Conservation (phyloP, 2,888 invertebrate species). For the Tinea pellionella region DNA sequence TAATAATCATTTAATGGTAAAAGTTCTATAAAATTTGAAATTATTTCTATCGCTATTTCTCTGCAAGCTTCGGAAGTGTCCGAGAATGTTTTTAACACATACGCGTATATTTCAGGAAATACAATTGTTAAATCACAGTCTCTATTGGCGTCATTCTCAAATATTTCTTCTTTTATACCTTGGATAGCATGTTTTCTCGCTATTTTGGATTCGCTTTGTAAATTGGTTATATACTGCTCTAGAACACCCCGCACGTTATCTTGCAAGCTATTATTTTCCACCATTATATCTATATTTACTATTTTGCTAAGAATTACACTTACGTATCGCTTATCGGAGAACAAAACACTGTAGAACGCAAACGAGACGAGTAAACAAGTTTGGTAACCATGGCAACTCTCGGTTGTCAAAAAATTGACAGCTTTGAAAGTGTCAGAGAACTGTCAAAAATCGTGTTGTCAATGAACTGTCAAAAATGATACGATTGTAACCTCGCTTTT, state of each 20-base stretch:
- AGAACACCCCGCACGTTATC: slow-evolving; percentile 42
- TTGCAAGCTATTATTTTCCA: background rate
- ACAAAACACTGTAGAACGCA: too few relatives aligned
- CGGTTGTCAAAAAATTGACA: too few relatives aligned
- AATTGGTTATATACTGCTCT: slow-evolving; percentile 40
- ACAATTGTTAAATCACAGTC: slow-evolving; percentile 42
- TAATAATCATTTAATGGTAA: slow-evolving; percentile 78
- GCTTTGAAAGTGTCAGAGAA: too few relatives aligned
- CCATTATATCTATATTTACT: background rate
- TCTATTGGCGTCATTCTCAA: slow-evolving; percentile 41
- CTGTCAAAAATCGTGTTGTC: background rate
- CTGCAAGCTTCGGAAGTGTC: slow-evolving; percentile 75
- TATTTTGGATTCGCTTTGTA: slow-evolving; percentile 73
- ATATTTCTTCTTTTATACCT: slow-evolving; percentile 63
- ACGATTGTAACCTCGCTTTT: background rate
- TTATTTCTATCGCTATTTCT: slow-evolving; percentile 66
- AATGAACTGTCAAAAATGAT: background rate
- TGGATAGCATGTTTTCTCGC: slow-evolving; percentile 66
- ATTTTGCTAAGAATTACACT: background rate
- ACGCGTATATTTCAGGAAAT: slow-evolving; percentile 50
- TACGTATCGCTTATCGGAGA: too few relatives aligned
- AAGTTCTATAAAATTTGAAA: slow-evolving; percentile 65
- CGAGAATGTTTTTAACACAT: slow-evolving; percentile 49
- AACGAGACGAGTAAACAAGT: too few relatives aligned
- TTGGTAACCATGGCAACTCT: too few relatives aligned